These are phyloP conservation scores for Stegophylla sp. DNA, from an alignment of 2,888 invertebrate genomes.

Conservation along the genomic window DNA sequence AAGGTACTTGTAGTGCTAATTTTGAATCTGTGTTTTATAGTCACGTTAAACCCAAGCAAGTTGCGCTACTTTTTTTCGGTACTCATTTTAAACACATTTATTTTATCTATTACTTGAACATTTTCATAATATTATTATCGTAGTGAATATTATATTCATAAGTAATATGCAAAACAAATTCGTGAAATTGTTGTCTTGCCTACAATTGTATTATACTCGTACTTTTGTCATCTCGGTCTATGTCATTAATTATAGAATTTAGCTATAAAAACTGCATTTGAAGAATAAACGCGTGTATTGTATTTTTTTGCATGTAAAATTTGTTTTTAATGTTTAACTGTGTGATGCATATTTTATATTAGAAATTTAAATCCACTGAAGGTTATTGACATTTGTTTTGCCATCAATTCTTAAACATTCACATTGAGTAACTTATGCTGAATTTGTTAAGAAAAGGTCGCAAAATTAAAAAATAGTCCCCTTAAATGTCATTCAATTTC, in stretches of 20 bases:
- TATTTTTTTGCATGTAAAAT: slow-evolving; percentile 12
- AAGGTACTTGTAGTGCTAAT: no score
- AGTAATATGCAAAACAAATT: not conserved
- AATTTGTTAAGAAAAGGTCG: not conserved
- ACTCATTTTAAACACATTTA: not conserved
- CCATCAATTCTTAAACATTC: slow-evolving; percentile 5
- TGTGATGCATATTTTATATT: not conserved
- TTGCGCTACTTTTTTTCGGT: no score
- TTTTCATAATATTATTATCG: not conserved
- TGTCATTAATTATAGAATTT: not conserved
- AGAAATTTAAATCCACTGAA: not conserved
- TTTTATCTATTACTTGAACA: not conserved
- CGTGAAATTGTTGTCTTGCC: not conserved
- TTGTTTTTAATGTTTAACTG: not conserved
- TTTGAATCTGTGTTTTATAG: no score
- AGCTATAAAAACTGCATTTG: not conserved
- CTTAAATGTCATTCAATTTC: not conserved
- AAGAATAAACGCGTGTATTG: slow-evolving; percentile 9
- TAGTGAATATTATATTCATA: not conserved
- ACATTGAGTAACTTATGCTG: not conserved
- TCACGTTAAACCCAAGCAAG: no score
- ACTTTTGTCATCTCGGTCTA: not conserved
- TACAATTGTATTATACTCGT: not conserved
- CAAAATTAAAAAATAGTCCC: not conserved
- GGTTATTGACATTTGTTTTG: not conserved